These are phyloP conservation scores for Sicus ferrugineus DNA, from an alignment of 2,888 invertebrate genomes.

Conservation along the genomic window DNA sequence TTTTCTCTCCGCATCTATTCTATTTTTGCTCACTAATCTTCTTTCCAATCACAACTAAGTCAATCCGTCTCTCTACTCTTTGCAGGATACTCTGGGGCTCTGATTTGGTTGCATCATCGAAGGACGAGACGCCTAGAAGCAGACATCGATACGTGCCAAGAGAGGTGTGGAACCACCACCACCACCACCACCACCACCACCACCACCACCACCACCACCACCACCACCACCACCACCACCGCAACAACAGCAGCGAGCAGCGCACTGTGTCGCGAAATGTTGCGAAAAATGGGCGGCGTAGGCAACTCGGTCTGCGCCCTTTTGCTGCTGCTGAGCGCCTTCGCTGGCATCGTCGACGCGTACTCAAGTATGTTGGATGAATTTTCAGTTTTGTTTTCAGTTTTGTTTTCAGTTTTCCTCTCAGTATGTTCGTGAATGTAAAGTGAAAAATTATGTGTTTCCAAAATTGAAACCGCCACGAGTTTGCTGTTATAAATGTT, in stretches of 20 bases:
- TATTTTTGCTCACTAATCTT: background rate
- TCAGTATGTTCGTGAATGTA: background rate
- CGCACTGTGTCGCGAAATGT: slow-evolving; percentile 37
- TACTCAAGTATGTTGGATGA: slow-evolving; percentile 60
- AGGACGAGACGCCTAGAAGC: slow-evolving; percentile 38
- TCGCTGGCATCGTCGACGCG: slow-evolving; percentile 56
- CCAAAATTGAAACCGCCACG: background rate
- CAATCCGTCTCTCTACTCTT: background rate
- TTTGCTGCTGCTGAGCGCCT: slow-evolving; percentile 51
- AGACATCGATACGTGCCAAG: slow-evolving; percentile 30
- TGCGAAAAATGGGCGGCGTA: slow-evolving; percentile 46
- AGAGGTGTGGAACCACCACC: slow-evolving; percentile 18
- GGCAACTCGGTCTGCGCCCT: slow-evolving; percentile 44
- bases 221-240: background rate
- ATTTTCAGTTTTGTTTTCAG: background rate
- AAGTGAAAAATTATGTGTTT: slow-evolving; percentile 9
- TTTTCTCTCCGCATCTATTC: background rate
- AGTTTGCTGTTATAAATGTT: background rate
- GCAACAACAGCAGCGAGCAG: background rate
- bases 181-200: background rate
- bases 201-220: background rate
- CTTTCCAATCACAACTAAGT: background rate
- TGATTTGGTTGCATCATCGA: no score
- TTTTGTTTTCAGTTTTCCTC: background rate
- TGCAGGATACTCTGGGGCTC: slow-evolving; percentile 38